Evolutionary conservation across 2,888 invertebrate species (phyloP), one percentile per base, ranked within the genome.

Genomic region (Branchipolynoe longqiensis): DNA sequence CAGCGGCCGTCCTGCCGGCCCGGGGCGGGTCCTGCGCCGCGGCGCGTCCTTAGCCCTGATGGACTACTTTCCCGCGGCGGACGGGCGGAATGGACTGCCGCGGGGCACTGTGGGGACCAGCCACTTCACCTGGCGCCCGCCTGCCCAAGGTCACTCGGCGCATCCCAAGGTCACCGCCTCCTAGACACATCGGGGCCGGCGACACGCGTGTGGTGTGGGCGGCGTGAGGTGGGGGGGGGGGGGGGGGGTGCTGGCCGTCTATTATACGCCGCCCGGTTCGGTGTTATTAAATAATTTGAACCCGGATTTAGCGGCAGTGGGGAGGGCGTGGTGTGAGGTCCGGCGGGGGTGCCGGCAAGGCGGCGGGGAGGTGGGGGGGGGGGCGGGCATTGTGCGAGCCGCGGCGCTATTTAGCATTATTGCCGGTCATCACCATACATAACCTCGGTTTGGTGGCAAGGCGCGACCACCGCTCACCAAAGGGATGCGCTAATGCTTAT

Each of bases 11-110:
- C 38, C 41, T 38, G 22, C 38, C 25, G 38, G 73, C 73, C 38
- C 38, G 31, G 62, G 62, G 3, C 28, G 62, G 3, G 14, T 3
- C 28, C 28, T 8, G 28, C n/a, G 28, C 62, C 3, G 62, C 12
- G 62, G 62, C 33, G 69, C 8, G 73, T 73, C 73, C 73, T 41
- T 41, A 73, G 6, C 41, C 1, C 73, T 73, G 73, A 73, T 73
- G 73, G 73, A 73, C 73, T 73, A 73, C 73, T 73, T 73, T 73
- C 33, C 38, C 18, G 73, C 73, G 31, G 73, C 14, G 31, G 40
- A 28, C 36, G 73, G 38, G 33, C 69, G 69, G 38, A 73, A 73
- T 73, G 73, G 73, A 73, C 40, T 33, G 73, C 73, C 73, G 54
- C 6, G 1, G 3, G 73, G 73, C 73, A 3, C 41, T 18, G 36